Evolutionary conservation across 2,797 vertebrate species (phyloP).

Genomic region (Xenentodon cancila): DNA sequence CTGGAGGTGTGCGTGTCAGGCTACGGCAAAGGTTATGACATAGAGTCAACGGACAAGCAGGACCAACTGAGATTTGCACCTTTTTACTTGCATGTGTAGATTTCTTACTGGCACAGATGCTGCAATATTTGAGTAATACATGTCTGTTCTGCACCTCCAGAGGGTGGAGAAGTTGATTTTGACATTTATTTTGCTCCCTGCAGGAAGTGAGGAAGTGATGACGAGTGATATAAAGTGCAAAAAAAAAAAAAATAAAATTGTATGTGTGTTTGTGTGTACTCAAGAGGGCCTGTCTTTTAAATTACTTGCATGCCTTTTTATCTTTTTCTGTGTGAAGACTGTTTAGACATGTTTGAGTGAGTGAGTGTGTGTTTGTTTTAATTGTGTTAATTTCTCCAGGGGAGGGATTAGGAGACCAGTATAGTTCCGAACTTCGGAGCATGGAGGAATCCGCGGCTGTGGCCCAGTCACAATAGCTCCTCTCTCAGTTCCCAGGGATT

Average conservation of each 20-base stretch:
- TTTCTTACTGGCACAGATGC: constrained; percentile 2
- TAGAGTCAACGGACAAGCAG: constrained; percentile 9
- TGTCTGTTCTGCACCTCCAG: constrained; percentile 7
- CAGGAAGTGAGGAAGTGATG: constrained; percentile 4
- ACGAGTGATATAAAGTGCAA: constrained; percentile 18
- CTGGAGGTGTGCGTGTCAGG: too few species aligned
- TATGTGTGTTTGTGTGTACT: too few species aligned
- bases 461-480: constrained; percentile 41
- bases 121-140: constrained; percentile 5
- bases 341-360: constrained; percentile 21
- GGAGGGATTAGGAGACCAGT: constrained; percentile 49
- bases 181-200: constrained; percentile 10
- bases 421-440: constrained; percentile 57
- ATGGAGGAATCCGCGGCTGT: constrained; percentile 35
- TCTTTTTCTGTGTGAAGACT: constrained; percentile 19
- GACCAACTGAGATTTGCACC: too few species aligned
- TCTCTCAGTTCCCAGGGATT: constrained; percentile 46
- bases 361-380: too few species aligned
- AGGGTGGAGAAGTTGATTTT: constrained; percentile 15
- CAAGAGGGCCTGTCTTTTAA: too few species aligned
- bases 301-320: constrained; percentile 3
- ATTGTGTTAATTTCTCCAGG: constrained; percentile 51
- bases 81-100: constrained; percentile 2
- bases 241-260: too few species aligned
- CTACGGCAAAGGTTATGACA: too few species aligned